phyloP scores from a whole-genome alignment of 1,140 invertebrate genomes.

The Nautilus pompilius region DNA sequence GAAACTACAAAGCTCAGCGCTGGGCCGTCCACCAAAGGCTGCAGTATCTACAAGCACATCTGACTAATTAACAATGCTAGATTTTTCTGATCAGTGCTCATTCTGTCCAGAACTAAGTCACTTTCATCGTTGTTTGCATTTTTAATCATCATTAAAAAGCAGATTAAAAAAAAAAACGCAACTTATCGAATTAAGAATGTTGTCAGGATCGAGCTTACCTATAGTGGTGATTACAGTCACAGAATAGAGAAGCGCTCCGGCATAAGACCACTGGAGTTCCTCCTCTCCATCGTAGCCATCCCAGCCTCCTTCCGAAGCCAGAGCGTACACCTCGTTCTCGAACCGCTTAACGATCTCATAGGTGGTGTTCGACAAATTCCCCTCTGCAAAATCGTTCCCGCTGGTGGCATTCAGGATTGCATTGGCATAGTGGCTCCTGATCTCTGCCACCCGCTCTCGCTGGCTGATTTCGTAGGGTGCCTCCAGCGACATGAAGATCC shows the following conservation, averaged over 20 bases:
- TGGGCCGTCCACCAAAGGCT: too few relatives aligned
- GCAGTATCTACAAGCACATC: too few relatives aligned
- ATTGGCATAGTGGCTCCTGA: neutral
- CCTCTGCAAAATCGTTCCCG: neutral
- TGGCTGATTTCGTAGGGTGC: conserved; percentile 10
- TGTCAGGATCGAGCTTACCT: too few relatives aligned
- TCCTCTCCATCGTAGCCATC: conserved; percentile 66
- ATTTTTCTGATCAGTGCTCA: too few relatives aligned
- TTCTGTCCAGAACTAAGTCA: too few relatives aligned
- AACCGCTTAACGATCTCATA: conserved; percentile 14
- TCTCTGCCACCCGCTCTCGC: neutral
- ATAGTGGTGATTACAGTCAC: conserved; percentile 83
- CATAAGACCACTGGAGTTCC: conserved; percentile 69
- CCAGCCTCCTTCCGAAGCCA: conserved; percentile 42
- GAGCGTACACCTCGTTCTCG: conserved; percentile 72
- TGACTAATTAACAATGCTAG: too few relatives aligned
- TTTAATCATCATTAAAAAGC: too few relatives aligned
- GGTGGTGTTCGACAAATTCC: neutral
- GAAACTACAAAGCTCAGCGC: too few relatives aligned
- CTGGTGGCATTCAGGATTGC: neutral
- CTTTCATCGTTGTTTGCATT: too few relatives aligned
- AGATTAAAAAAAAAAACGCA: too few relatives aligned
- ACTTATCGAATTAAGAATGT: too few relatives aligned
- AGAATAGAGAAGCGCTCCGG: conserved; percentile 75
- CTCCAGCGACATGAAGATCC: conserved; percentile 14